These are phyloP conservation scores for Mayetiola destructor DNA, from an alignment of 2,888 invertebrate genomes.

Conservation along the genomic window DNA sequence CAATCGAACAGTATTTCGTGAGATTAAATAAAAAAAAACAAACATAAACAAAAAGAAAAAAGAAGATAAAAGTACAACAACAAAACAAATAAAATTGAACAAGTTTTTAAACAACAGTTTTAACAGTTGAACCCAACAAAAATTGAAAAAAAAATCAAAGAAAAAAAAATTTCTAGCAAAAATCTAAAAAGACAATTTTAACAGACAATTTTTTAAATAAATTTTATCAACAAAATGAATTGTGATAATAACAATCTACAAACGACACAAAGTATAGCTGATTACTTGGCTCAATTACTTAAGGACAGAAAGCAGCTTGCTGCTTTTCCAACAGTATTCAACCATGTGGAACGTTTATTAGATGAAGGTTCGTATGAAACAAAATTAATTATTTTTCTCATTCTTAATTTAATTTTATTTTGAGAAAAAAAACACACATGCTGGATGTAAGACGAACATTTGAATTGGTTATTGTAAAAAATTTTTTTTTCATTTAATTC, in stretches of 20 bases:
- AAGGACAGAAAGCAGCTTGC: conserved; percentile 99
- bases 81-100: neutral
- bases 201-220: neutral
- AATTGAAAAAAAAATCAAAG: neutral
- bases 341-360: conserved; percentile 95
- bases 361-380: conserved; percentile 96
- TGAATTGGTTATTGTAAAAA: too few relatives aligned
- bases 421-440: neutral
- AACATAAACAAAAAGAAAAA: neutral
- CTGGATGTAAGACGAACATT: neutral
- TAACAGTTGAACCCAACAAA: too few relatives aligned
- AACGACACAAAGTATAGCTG: conserved; percentile 93
- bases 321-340: conserved; percentile 98
- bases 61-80: neutral
- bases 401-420: conserved; percentile 20
- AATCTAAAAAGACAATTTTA: neutral
- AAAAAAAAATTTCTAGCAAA: neutral
- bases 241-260: conserved; percentile 37
- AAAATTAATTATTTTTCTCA: conserved; percentile 25
- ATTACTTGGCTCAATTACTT: conserved; percentile 98
- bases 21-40: neutral
- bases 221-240: conserved; percentile 19
- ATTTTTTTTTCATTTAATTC: too few relatives aligned
- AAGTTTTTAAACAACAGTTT: neutral
- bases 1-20: neutral